Conservation (phyloP, 2,888 invertebrate genomes). For the Thereva nobilitata region DNA sequence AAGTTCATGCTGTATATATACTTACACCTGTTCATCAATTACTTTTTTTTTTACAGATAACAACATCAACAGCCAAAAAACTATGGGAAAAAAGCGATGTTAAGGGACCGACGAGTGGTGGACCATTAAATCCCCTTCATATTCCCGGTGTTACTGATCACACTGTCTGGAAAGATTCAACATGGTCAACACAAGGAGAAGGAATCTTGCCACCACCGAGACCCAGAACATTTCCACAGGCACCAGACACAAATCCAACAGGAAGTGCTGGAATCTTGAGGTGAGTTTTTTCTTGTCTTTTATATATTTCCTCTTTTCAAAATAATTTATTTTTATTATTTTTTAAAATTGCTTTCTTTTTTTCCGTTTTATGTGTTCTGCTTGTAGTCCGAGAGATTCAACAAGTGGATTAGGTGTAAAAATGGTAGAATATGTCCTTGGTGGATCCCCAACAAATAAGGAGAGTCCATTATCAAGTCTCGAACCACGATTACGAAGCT, state of each 20-base stretch:
- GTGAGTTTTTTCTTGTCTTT: slow-evolving; percentile 44
- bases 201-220: slow-evolving; percentile 80
- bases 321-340: slow-evolving; percentile 29
- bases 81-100: slow-evolving; percentile 85
- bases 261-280: slow-evolving; percentile 60
- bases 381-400: slow-evolving; percentile 82
- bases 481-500: slow-evolving; percentile 68
- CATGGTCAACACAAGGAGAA: slow-evolving; percentile 89
- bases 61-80: slow-evolving; percentile 92
- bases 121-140: slow-evolving; percentile 73
- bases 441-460: slow-evolving; percentile 84
- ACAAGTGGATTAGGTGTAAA: slow-evolving; percentile 91
- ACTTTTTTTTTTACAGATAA: slow-evolving; percentile 69
- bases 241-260: slow-evolving; percentile 61
- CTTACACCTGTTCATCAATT: not conserved
- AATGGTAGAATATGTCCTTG: slow-evolving; percentile 98
- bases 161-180: slow-evolving; percentile 90
- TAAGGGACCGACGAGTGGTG: slow-evolving; percentile 66
- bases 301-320: slow-evolving; percentile 2
- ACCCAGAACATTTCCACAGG: slow-evolving; percentile 66
- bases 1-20: not conserved
- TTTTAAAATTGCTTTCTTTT: slow-evolving; percentile 46
- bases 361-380: slow-evolving; percentile 26
- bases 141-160: slow-evolving; percentile 64
- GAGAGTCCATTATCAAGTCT: slow-evolving; percentile 63